Conservation (phyloP, 2,888 invertebrate genomes). For the Papilio demoleus region DNA sequence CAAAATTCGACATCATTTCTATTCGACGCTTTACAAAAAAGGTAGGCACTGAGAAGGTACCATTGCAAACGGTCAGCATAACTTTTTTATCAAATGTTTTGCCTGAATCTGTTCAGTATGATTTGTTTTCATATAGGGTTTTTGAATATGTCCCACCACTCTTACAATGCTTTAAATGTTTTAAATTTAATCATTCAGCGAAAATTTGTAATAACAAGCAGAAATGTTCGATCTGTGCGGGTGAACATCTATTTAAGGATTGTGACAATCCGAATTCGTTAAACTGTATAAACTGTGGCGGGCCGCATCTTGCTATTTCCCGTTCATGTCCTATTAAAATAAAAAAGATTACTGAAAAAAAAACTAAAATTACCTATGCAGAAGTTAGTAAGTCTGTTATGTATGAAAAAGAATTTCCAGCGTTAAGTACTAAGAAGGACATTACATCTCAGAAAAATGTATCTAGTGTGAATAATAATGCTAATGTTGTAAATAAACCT, state of each 20-base stretch:
- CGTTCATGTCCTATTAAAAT: constrained; percentile 9
- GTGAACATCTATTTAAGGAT: constrained; percentile 5
- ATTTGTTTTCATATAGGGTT: too few species aligned
- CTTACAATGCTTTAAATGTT: background rate
- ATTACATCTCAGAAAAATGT: too few species aligned
- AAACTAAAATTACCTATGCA: constrained; percentile 7
- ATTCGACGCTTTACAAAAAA: too few species aligned
- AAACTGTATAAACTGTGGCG: constrained; percentile 1
- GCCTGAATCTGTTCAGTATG: too few species aligned
- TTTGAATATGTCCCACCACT: too few species aligned
- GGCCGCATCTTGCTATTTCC: constrained; percentile 13
- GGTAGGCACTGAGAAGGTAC: too few species aligned
- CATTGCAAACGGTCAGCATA: too few species aligned
- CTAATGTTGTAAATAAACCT: background rate
- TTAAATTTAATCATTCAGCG: constrained; percentile 10
- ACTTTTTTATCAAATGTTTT: too few species aligned
- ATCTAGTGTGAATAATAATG: background rate
- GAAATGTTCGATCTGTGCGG: background rate
- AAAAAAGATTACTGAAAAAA: background rate
- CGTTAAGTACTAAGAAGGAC: too few species aligned
- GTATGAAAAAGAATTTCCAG: background rate
- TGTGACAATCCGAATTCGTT: background rate
- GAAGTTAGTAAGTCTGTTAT: background rate
- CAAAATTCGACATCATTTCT: too few species aligned
- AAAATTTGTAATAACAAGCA: constrained; percentile 12